Base-by-base conservation (phyloP, 2,113 vertebrate species). In the Erythrocebus patas region DNA sequence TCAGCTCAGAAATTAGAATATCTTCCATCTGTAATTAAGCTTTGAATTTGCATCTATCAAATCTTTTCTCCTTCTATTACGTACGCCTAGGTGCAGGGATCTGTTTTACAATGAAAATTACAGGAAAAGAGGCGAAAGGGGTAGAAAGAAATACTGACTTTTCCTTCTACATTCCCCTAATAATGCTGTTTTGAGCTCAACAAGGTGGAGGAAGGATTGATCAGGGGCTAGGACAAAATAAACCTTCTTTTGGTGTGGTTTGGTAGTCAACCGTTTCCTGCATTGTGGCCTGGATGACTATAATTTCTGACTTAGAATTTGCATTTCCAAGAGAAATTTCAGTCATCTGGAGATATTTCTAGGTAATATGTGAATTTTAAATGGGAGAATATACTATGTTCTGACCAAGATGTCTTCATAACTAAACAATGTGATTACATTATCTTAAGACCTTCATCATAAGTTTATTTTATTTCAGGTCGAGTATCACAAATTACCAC, bases 1-100 rank as follows among this genome's bases (percentile, higher is more conserved):
- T 92, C 55, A 93, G 57, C 16, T 92, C 18, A 90, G n/a, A 96
- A 89, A 55, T 97, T 84, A 89, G 18, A 93, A 66, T 91, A 30
- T 91, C 40, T 91, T 6, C 7, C 52, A 38, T 27, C 20, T 83
- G 1, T 72, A 96, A 48, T 89, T 91, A 92, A 88, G 83, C 40
- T 76, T 4, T 76, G 35, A 70, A 80, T 79, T 61, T 55, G 3
- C 18, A 68, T 83, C 30, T 1, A 57, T 70, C 68, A 84, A 80
- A 83, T 83, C 3, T 66, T 72, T 95, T 81, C 8, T 95, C 9
- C 38, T 13, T 11, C 8, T 7, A 32, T 83, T 84, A 72, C 7
- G 4, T 5, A 35, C 7, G 3, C n/a, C 16, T 2, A 45, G 45
- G 38, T 88, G 25, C 1, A 84, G 52, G 2, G 5, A 23, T 40